Conservation (phyloP, 2,888 invertebrate species). For the Masnerella sp. region DNA sequence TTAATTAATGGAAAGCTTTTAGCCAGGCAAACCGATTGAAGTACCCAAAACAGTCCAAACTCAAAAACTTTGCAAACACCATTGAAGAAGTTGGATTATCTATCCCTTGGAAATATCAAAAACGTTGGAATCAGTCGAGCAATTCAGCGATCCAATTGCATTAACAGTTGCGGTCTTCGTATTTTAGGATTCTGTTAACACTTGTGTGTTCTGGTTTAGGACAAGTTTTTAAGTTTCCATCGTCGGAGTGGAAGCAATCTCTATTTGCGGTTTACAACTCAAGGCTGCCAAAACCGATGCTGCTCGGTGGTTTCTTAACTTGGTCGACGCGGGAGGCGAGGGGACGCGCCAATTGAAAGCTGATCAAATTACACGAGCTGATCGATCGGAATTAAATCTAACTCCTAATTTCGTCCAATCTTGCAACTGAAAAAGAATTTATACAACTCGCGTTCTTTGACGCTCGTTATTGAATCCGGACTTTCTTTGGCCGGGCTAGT, state of each 20-base stretch:
- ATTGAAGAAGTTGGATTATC: conserved; percentile 25
- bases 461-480: conserved; percentile 15
- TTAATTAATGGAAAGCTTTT: no score
- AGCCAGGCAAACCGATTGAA: no score
- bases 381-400: conserved; percentile 55
- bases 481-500: background rate
- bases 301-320: conserved; percentile 51
- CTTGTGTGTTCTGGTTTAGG: conserved; percentile 53
- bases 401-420: conserved; percentile 48
- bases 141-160: conserved; percentile 46
- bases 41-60: no score
- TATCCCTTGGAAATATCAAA: conserved; percentile 24
- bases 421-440: conserved; percentile 21
- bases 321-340: conserved; percentile 29
- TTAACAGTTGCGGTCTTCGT: conserved; percentile 53
- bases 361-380: conserved; percentile 51
- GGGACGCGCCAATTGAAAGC: conserved; percentile 48
- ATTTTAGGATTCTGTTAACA: conserved; percentile 57
- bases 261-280: conserved; percentile 58
- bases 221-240: conserved; percentile 57
- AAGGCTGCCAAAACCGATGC: conserved; percentile 57
- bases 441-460: conserved; percentile 18
- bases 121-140: conserved; percentile 4
- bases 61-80: no score
- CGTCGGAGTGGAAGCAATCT: conserved; percentile 52